Percentiles rank a stretch among this genome's conserved stretches.
phyloP scores from a whole-genome alignment of 2,113 vertebrate species.

The Carollia perspicillata region DNA sequence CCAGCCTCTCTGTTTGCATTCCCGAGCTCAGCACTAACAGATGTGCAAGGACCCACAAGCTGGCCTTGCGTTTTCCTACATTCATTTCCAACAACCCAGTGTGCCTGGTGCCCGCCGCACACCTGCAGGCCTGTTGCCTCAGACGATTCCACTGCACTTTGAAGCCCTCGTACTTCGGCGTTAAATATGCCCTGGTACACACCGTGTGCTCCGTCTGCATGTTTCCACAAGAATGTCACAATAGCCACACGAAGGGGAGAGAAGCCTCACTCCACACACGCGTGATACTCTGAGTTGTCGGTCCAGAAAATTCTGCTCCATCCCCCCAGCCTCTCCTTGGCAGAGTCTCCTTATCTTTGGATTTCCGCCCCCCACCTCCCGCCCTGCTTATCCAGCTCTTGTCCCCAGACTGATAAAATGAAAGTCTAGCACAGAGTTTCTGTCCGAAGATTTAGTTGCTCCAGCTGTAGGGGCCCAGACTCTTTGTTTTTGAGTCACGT shows the following conservation, averaged over 20 bases:
- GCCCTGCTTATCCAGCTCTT: not conserved
- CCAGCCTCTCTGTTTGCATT: not conserved
- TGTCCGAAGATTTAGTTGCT: slow-evolving; percentile 36
- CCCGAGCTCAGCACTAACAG: slow-evolving; percentile 3
- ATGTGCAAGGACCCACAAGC: not conserved
- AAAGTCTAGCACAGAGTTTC: not conserved
- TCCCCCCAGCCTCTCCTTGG: not conserved
- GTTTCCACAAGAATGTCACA: slow-evolving; percentile 45
- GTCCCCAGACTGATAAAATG: slow-evolving; percentile 7
- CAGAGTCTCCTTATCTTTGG: slow-evolving; percentile 28
- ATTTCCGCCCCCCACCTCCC: not conserved
- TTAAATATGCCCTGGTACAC: not conserved
- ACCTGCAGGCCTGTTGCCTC: slow-evolving; percentile 9
- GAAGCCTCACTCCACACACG: not conserved
- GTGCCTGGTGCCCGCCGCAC: not conserved
- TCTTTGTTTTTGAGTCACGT: not conserved
- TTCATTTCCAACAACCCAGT: slow-evolving; percentile 30
- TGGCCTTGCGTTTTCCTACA: not conserved
- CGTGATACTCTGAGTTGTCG: not conserved
- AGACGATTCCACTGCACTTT: not conserved
- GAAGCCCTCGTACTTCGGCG: not conserved
- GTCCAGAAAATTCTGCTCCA: not conserved
- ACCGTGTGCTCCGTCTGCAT: not conserved
- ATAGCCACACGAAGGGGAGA: not conserved
- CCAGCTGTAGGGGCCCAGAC: not conserved